Conservation (phyloP, 2,888 invertebrate genomes). For the Drosophila picticornis region DNA sequence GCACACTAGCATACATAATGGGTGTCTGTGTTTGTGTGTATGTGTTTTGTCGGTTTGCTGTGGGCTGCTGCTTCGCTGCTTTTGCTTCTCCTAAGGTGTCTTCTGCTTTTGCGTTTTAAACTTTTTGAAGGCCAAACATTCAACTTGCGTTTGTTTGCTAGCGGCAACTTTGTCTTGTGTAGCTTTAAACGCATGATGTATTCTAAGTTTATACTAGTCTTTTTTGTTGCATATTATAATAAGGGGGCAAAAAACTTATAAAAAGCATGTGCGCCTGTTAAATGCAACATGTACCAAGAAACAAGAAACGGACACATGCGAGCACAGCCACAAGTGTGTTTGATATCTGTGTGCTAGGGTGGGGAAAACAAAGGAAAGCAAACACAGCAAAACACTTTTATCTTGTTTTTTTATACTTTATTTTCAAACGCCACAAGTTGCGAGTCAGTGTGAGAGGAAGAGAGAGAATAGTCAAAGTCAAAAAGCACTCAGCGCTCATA, state of each 20-base stretch:
- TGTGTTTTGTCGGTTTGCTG: conserved; percentile 32
- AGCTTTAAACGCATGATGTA: not conserved
- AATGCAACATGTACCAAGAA: conserved; percentile 47
- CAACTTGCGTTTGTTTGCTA: conserved; percentile 41
- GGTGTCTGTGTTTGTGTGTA: conserved; percentile 10
- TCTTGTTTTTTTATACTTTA: conserved; percentile 20
- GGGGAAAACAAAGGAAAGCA: conserved; percentile 40
- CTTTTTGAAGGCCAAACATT: conserved; percentile 74
- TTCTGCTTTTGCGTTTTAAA: conserved; percentile 64
- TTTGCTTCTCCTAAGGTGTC: conserved; percentile 33
- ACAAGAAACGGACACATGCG: conserved; percentile 9
- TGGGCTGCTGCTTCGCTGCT: conserved; percentile 25
- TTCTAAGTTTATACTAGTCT: not conserved
- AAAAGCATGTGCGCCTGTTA: conserved; percentile 65
- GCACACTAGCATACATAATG: conserved; percentile 17
- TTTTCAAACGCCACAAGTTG: conserved; percentile 51
- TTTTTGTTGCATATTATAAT: conserved; percentile 3
- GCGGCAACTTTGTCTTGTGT: conserved; percentile 29
- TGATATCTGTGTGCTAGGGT: conserved; percentile 14
- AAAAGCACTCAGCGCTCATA: conserved; percentile 34
- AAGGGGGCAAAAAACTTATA: conserved; percentile 1
- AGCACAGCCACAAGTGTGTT: conserved; percentile 54
- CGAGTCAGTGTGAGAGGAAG: conserved; percentile 26
- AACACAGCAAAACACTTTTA: conserved; percentile 47
- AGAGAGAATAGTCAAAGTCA: conserved; percentile 16